Evolutionary conservation across 2,113 vertebrate species (phyloP).

Genomic region (Cheirogaleus medius): DNA sequence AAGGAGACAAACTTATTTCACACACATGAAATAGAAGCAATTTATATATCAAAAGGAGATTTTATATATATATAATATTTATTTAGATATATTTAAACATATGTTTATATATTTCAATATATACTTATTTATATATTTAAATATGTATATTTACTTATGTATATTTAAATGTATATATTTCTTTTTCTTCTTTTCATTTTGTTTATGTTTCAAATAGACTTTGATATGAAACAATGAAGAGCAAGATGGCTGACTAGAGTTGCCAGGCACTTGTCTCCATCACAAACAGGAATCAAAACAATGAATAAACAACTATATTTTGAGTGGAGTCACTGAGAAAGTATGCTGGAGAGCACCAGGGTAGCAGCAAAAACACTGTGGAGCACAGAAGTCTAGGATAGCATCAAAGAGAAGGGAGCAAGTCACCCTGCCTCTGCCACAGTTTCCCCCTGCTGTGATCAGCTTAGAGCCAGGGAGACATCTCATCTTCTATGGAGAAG

Average conservation of each 20-base stretch:
- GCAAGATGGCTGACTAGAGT: neutral
- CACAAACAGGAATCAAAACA: neutral
- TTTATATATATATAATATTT: neutral
- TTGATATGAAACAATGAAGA: neutral
- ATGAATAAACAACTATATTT: neutral
- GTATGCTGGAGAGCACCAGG: neutral
- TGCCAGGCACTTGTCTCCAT: neutral
- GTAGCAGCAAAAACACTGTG: neutral
- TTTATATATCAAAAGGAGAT: neutral
- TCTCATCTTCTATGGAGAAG: neutral
- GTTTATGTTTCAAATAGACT: neutral
- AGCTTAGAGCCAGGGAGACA: neutral
- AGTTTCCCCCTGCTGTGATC: neutral
- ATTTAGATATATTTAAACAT: neutral
- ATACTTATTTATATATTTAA: neutral
- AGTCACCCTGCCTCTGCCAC: neutral
- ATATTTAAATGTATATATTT: neutral
- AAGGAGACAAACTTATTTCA: neutral
- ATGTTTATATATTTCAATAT: neutral
- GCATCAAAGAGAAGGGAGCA: neutral
- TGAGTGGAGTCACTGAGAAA: neutral
- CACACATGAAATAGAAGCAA: neutral
- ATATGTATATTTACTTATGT: too few species aligned
- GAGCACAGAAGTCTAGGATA: neutral
- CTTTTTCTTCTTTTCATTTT: neutral